These are phyloP conservation scores for Spicauda simplicius DNA, from an alignment of 2,888 invertebrate genomes.

Conservation along the genomic window DNA sequence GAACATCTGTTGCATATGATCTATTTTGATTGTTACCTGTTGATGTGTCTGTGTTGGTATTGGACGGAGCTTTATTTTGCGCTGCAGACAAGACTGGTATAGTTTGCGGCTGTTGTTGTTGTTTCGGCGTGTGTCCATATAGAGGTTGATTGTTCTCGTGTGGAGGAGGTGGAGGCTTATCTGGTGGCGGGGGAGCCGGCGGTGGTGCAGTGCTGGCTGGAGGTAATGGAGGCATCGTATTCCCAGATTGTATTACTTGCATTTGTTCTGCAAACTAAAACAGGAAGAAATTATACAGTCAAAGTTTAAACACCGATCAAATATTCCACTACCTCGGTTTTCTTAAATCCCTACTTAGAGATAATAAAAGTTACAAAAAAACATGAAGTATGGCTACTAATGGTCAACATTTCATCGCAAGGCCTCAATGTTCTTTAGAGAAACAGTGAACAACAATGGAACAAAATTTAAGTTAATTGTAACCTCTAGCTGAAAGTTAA, in stretches of 20 bases:
- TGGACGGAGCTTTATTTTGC: conserved; percentile 36
- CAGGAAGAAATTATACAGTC: conserved; percentile 1
- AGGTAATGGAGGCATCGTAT: conserved; percentile 59
- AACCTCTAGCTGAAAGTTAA: too few species aligned
- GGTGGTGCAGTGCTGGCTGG: conserved; percentile 48
- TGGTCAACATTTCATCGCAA: too few species aligned
- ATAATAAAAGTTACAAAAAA: too few species aligned
- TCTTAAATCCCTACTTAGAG: too few species aligned
- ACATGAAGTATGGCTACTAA: too few species aligned
- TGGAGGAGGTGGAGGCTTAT: conserved; percentile 66
- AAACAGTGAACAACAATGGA: too few species aligned
- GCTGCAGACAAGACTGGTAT: conserved; percentile 40
- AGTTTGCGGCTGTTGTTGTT: conserved; percentile 40
- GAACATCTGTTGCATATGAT: conserved; percentile 52
- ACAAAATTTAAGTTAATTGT: too few species aligned
- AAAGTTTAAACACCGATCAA: too few species aligned
- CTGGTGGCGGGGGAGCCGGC: conserved; percentile 59
- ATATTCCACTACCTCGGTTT: too few species aligned
- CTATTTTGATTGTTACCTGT: conserved; percentile 63
- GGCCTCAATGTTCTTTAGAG: too few species aligned
- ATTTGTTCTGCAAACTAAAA: conserved; percentile 76
- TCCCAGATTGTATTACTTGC: conserved; percentile 62
- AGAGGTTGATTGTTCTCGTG: conserved; percentile 76
- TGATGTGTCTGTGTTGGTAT: conserved; percentile 48
- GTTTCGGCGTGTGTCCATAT: conserved; percentile 53